Conservation (phyloP, 2,113 vertebrate genomes). For the Galeopterus variegatus region DNA sequence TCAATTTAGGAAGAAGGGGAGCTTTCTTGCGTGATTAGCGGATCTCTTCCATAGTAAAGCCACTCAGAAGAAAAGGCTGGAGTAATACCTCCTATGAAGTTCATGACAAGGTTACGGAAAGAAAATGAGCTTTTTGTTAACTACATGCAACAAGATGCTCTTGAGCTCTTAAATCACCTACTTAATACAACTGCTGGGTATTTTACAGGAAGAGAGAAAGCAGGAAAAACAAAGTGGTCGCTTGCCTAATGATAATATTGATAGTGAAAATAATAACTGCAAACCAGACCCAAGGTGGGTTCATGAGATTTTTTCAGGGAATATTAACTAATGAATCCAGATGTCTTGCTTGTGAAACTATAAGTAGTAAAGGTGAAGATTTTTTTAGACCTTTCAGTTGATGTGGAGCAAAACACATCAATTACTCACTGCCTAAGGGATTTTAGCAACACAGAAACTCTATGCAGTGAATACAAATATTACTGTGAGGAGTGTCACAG, state of each 20-base stretch:
- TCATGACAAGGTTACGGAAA: constrained; percentile 91
- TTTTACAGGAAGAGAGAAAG: constrained; percentile 97
- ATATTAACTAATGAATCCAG: constrained; percentile 93
- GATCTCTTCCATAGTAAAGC: constrained; percentile 92
- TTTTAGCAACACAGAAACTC: constrained; percentile 93
- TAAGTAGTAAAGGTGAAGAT: constrained; percentile 92
- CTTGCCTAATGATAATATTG: constrained; percentile 90
- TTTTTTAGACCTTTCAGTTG: constrained; percentile 93
- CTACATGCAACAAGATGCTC: constrained; percentile 99
- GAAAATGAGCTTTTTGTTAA: constrained; percentile 97
- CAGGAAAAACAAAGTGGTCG: constrained; percentile 98
- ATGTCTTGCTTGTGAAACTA: constrained; percentile 93
- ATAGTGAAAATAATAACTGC: constrained; percentile 88
- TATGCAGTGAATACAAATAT: constrained; percentile 92
- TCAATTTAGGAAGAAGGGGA: constrained; percentile 91
- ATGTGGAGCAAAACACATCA: constrained; percentile 91
- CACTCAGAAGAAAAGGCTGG: constrained; percentile 92
- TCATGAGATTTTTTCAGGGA: constrained; percentile 94
- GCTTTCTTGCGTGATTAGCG: constrained; percentile 90
- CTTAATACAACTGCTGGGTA: constrained; percentile 98
- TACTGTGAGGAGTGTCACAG: constrained; percentile 93
- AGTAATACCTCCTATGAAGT: constrained; percentile 92
- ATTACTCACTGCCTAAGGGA: constrained; percentile 92
- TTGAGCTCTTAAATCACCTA: constrained; percentile 98
- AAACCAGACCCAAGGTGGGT: constrained; percentile 91